Percentiles rank a stretch among this genome's conserved stretches.
Conservation (phyloP, 2,797 vertebrate genomes). For the Molothrus aeneus region DNA sequence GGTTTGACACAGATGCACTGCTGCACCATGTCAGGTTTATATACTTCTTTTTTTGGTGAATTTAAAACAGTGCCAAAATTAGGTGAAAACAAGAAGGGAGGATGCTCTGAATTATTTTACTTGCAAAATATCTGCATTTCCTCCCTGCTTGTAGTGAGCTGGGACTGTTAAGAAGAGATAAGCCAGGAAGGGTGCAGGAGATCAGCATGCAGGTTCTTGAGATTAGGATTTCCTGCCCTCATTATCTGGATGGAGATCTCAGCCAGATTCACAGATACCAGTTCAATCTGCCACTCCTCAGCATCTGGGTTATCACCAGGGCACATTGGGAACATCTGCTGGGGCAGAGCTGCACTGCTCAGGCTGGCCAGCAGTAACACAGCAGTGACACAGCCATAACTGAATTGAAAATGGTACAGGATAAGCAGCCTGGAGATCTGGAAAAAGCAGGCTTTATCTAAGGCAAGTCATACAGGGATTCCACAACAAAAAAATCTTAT, state of each 20-base stretch:
- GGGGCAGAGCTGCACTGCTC: not conserved
- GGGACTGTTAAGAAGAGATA: not conserved
- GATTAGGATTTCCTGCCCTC: not conserved
- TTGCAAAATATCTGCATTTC: not conserved
- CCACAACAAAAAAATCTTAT: not conserved
- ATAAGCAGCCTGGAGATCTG: not conserved
- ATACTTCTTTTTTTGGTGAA: not conserved
- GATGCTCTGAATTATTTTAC: not conserved
- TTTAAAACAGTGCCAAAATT: not conserved
- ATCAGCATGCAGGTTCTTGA: not conserved
- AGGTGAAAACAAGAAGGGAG: not conserved
- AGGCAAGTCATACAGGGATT: not conserved
- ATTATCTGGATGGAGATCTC: not conserved
- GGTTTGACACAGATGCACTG: not conserved
- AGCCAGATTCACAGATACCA: not conserved
- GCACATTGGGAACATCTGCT: not conserved
- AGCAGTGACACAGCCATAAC: not conserved
- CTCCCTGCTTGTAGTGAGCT: not conserved
- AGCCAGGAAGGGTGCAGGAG: not conserved
- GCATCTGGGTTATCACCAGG: not conserved
- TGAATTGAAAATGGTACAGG: not conserved
- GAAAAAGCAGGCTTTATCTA: not conserved
- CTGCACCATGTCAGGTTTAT: too few relatives aligned
- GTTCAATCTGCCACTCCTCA: not conserved
- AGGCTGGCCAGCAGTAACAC: not conserved